Base-by-base conservation (phyloP, 2,797 vertebrate genomes). In the Spondyliosoma cantharus region DNA sequence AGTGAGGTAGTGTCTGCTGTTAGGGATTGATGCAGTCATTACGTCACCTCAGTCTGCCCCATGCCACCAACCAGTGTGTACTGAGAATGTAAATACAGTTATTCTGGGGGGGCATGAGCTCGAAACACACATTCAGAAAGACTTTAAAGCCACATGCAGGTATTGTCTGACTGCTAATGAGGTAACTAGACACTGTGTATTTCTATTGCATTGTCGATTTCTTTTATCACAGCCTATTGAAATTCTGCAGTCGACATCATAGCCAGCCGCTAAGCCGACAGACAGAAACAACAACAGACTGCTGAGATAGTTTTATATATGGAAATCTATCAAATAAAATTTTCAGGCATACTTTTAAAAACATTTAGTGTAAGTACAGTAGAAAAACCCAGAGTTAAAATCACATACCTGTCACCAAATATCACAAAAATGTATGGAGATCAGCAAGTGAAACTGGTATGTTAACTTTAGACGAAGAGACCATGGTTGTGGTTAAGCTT, bases 1-100 rank as follows among this genome's bases (percentile, higher is more conserved):
- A 79, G 90, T 94, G 92, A 94, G 91, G 93, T 94, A 93, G 89
- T 72, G 93, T 94, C 92, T 94, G 91, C 90, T 79, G 74, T 63
- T 73, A 29, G 79, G 78, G 82, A 91, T 83, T 87, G 87, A 93
- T 90, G 90, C 84, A 86, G 83, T 88, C 87, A 84, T 94, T 90
- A 91, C 87, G 67, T 94, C 93, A 91, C 71, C 87, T 53, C 80
- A 43, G 87, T 87, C 86, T 84, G 85, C 84, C 84, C 70, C 67
- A 22, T 78, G 78, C 78, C 76, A 43, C 78, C 75, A 75, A 65
- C 65, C 81, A n/a, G 57, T n/a, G 83, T 72, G 82, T 57, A 75
- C 72, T 17, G 27, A 64, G 75, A 86, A 86, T 90, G 80, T 79
- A 81, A 88, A 87, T 76, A 74, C 65, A 62, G 32, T 82, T 60